Percentiles rank a stretch among this genome's conserved stretches.
phyloP scores from a whole-genome alignment of 2,888 invertebrate genomes.

The Aphodius granarius region DNA sequence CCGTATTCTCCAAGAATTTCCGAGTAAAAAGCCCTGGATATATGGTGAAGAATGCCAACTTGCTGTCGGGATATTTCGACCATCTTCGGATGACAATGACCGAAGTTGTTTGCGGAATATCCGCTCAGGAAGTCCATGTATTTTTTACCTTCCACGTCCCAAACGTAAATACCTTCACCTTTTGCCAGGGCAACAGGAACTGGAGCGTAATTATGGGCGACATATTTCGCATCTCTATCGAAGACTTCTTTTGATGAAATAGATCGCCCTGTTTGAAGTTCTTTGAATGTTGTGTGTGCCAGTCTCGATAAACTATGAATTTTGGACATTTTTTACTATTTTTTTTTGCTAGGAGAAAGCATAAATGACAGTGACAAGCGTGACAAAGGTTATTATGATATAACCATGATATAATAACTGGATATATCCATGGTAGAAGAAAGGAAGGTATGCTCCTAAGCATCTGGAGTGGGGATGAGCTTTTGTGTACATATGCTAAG shows the following conservation, averaged over 20 bases:
- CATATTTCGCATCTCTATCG: conserved; percentile 78
- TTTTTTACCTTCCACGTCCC: conserved; percentile 78
- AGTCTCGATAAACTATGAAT: neutral
- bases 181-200: conserved; percentile 84
- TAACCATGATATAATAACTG: too few species aligned
- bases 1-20: conserved; percentile 74
- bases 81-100: conserved; percentile 77
- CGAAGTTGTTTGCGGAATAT: conserved; percentile 81
- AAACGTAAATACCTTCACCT: conserved; percentile 78
- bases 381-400: too few species aligned
- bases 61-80: conserved; percentile 62
- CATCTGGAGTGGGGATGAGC: too few species aligned
- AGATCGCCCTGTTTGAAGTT: neutral
- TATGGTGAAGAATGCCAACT: conserved; percentile 66
- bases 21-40: conserved; percentile 76
- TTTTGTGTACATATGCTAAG: too few species aligned
- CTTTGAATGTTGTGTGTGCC: neutral
- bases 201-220: conserved; percentile 93
- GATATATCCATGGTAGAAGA: too few species aligned
- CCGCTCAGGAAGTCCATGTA: conserved; percentile 81
- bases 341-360: too few species aligned
- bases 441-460: too few species aligned
- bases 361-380: too few species aligned
- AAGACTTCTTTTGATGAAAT: conserved; percentile 48
- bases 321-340: conserved; percentile 11